Percentiles rank a stretch among this genome's conserved stretches.
These are phyloP conservation scores for Cirrhinus mrigala DNA, from an alignment of 2,797 vertebrate species.

Conservation along the genomic window DNA sequence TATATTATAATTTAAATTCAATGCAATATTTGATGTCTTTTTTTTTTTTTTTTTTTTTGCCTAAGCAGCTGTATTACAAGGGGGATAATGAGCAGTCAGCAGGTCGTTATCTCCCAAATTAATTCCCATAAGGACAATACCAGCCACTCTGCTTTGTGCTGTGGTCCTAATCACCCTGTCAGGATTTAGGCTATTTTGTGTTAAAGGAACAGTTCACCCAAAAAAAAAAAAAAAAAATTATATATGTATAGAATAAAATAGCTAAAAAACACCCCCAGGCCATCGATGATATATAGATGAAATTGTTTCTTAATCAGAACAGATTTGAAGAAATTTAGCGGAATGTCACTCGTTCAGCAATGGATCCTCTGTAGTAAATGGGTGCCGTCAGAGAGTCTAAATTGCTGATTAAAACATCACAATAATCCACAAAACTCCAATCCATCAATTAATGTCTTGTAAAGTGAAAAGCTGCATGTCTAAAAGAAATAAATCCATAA, in stretches of 20 bases:
- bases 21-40: background rate
- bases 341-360: background rate
- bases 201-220: background rate
- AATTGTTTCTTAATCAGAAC: background rate
- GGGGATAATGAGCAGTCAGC: background rate
- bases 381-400: background rate
- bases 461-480: background rate
- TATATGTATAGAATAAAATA: too few species aligned
- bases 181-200: background rate
- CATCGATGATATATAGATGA: background rate
- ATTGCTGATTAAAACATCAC: background rate
- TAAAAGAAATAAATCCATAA: background rate
- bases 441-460: background rate
- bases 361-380: background rate
- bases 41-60: background rate
- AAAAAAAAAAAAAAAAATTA: background rate
- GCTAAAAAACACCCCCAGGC: background rate
- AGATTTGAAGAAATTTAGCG: background rate
- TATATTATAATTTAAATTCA: too few species aligned
- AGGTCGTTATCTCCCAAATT: background rate
- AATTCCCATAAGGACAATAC: constrained; percentile 8
- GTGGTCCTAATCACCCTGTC: background rate
- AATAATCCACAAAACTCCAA: background rate
- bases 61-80: background rate
- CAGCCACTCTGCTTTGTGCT: background rate